Percentiles rank a stretch among this genome's conserved stretches.
phyloP scores from a whole-genome alignment of 2,113 vertebrate genomes.

The Galemys pyrenaicus region DNA sequence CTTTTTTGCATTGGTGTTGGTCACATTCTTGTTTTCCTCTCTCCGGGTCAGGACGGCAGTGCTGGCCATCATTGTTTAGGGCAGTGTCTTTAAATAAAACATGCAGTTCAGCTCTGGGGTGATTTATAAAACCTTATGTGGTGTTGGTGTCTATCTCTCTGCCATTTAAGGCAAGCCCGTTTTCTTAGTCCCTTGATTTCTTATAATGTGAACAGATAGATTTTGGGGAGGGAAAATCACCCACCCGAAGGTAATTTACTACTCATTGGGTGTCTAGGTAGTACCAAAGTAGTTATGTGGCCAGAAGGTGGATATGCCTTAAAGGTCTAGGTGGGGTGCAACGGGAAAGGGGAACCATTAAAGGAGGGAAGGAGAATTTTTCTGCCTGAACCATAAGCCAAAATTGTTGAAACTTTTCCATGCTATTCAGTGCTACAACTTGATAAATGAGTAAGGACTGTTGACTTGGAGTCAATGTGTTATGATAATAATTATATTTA shows the following conservation, averaged over 20 bases:
- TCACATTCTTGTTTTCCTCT: background rate
- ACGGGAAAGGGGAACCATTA: background rate
- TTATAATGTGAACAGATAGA: background rate
- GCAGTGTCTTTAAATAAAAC: background rate
- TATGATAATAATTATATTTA: background rate
- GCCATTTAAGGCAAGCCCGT: background rate
- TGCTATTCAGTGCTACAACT: background rate
- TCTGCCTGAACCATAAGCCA: background rate
- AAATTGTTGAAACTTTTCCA: background rate
- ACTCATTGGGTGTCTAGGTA: background rate
- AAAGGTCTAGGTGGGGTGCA: background rate
- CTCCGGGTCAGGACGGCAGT: background rate
- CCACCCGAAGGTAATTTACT: background rate
- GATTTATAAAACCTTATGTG: background rate
- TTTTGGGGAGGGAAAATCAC: background rate
- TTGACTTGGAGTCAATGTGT: background rate
- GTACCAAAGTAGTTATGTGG: background rate
- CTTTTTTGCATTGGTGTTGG: background rate
- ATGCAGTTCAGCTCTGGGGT: background rate
- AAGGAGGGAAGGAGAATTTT: background rate
- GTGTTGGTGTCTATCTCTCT: background rate
- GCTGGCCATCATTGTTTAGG: background rate
- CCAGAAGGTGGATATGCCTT: background rate
- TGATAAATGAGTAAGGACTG: background rate
- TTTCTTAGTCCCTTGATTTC: background rate